Base-by-base conservation (phyloP, 2,888 invertebrate species). In the Fissipunctia ypsillon region DNA sequence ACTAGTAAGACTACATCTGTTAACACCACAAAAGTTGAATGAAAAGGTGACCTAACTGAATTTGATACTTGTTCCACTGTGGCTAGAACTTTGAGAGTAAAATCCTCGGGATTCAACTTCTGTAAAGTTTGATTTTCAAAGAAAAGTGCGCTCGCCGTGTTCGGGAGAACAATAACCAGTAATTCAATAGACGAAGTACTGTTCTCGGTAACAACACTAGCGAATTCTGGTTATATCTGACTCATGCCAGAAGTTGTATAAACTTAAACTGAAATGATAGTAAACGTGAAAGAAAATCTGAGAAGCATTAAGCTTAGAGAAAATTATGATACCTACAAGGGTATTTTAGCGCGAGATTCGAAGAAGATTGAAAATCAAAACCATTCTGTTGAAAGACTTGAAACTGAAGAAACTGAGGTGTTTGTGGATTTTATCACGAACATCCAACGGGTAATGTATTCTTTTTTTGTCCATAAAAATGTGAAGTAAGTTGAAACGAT, bases 221-320 rank as follows among this genome's bases (percentile, higher is more conserved):
- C 5, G 3, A 2, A 45, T 28, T 43, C 6, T 43, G 10, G 50
- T 3, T 41, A 41, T 76, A 31, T n/a, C 19, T 41, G 22, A 16
- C 4, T 22, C 2, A 0, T 59, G 16, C n/a, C 16, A 43, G 22
- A 28, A n/a, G 22, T 73, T 38, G n/a, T 45, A 50, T 54, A 35
- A 73, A 43, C 25, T 16, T 22, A 22, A 52, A 19, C 19, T 38
- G 3, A 35, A 45, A 73, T 19, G 0, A 31, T 38, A 28, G 7
- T 10, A 45, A 60, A 28, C n/a, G 2, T 16, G 19, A 14, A 45
- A 25, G 45, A 25, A 38, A 63, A 61, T 45, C 14, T 10, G 3
- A 10, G 1, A 31, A 10, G 4, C n/a, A 28, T 12, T 6, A 10
- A 31, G 0, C 5, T 52, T n/a, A 0, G 1, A 22, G 0, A n/a